A percentile compares a stretch with the other conserved stretches of the same genome.
Evolutionary conservation across 2,113 vertebrate genomes (phyloP).

Genomic region (Lophochroa leadbeateri): DNA sequence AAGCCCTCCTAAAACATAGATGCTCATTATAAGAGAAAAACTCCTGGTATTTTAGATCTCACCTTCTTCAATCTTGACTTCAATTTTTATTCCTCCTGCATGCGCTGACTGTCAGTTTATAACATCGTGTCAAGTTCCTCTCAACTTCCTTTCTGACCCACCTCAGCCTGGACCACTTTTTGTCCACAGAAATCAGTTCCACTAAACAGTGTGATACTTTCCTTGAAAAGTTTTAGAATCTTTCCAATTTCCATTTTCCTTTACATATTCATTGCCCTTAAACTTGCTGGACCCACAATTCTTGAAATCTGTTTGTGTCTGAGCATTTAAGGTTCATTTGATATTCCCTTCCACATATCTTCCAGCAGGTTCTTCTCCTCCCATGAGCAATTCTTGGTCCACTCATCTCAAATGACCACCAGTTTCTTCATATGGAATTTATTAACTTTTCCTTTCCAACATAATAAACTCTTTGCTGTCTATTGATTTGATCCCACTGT

Average conservation of each 20-base stretch:
- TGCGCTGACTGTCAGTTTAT: background rate
- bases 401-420: background rate
- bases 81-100: background rate
- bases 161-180: background rate
- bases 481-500: background rate
- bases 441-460: background rate
- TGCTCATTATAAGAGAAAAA: background rate
- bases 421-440: background rate
- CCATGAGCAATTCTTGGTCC: background rate
- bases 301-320: background rate
- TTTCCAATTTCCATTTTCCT: background rate
- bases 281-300: background rate
- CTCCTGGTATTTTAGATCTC: rapidly evolving
- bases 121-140: background rate
- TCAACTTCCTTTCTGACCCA: background rate
- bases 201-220: background rate
- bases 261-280: background rate
- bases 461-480: background rate
- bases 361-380: background rate
- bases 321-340: background rate
- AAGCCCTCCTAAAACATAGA: background rate
- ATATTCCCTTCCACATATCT: background rate
- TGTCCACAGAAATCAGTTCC: background rate
- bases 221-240: background rate
- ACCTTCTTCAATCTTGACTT: background rate